These are phyloP conservation scores for Lordiphosa stackelbergi DNA, from an alignment of 1,140 invertebrate species.

Conservation along the genomic window DNA sequence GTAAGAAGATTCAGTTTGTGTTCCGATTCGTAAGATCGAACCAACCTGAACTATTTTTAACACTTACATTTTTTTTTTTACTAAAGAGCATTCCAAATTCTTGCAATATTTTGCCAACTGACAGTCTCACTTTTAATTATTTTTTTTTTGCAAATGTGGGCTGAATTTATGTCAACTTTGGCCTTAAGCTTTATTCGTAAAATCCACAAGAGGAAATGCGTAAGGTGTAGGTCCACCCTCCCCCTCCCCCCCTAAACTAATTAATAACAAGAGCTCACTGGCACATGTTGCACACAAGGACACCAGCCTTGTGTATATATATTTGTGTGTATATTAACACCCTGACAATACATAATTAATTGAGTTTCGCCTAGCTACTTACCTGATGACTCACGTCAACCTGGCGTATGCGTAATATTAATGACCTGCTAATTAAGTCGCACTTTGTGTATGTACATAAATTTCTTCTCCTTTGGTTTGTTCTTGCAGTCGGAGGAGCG, in stretches of 20 bases:
- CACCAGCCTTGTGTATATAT: constrained; percentile 19
- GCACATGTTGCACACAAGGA: constrained; percentile 53
- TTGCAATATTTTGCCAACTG: constrained; percentile 1
- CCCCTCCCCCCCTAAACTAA: constrained; percentile 33
- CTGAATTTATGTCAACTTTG: constrained; percentile 41
- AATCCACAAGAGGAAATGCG: constrained; percentile 38
- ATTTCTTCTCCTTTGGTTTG: constrained; percentile 63
- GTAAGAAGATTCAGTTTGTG: no score
- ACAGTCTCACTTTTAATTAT: background rate
- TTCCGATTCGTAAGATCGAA: no score
- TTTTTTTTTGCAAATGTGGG: constrained; percentile 20
- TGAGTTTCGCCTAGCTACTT: constrained; percentile 30
- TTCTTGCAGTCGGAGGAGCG: constrained; percentile 79
- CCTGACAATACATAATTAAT: constrained; percentile 65
- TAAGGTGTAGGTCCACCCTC: constrained; percentile 11
- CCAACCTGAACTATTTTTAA: no score
- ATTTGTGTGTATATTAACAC: constrained; percentile 23
- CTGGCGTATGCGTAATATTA: constrained; percentile 62
- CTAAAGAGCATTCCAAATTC: constrained; percentile 33
- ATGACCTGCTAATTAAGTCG: constrained; percentile 67
- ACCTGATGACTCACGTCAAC: constrained; percentile 55
- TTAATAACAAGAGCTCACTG: constrained; percentile 54
- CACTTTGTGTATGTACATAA: background rate
- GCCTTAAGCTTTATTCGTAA: constrained; percentile 62
- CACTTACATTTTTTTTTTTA: no score